Conservation (phyloP, 2,113 vertebrate genomes). For the Centropus bengalensis region DNA sequence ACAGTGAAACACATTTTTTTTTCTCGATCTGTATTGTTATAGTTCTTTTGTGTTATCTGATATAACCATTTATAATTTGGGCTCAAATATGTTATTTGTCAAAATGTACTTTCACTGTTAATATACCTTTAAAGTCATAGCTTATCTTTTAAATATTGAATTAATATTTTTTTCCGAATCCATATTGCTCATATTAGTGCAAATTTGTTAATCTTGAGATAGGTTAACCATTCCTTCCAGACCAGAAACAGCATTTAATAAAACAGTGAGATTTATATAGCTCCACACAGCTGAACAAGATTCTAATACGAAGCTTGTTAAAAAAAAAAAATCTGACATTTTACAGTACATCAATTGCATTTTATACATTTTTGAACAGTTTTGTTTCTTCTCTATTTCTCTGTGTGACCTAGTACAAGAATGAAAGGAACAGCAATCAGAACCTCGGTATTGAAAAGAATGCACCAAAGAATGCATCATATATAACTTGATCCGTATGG, state of each 20-base stretch:
- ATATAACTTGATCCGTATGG: constrained; percentile 11
- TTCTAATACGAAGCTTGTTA: constrained; percentile 66
- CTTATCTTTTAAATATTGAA: constrained; percentile 66
- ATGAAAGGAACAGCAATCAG: constrained; percentile 41
- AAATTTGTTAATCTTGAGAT: constrained; percentile 63
- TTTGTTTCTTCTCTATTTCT: constrained; percentile 63
- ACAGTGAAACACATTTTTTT: constrained; percentile 33
- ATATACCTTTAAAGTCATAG: constrained; percentile 59
- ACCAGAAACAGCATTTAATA: constrained; percentile 59
- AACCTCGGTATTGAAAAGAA: constrained; percentile 42
- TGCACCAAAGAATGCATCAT: background rate
- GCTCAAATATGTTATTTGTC: constrained; percentile 58
- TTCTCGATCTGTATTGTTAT: constrained; percentile 48
- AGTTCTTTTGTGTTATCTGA: constrained; percentile 64
- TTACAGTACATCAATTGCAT: constrained; percentile 58
- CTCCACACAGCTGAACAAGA: constrained; percentile 55
- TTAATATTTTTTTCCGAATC: constrained; percentile 18
- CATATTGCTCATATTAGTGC: constrained; percentile 47
- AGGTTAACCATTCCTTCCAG: constrained; percentile 60
- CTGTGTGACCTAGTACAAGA: constrained; percentile 34
- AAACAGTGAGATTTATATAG: constrained; percentile 53
- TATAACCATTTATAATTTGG: constrained; percentile 65
- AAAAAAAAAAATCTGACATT: constrained; percentile 56
- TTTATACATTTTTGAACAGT: constrained; percentile 59
- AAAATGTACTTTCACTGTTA: constrained; percentile 57